Evolutionary conservation across 2,888 invertebrate genomes (phyloP).

Genomic region (Patella pellucida): DNA sequence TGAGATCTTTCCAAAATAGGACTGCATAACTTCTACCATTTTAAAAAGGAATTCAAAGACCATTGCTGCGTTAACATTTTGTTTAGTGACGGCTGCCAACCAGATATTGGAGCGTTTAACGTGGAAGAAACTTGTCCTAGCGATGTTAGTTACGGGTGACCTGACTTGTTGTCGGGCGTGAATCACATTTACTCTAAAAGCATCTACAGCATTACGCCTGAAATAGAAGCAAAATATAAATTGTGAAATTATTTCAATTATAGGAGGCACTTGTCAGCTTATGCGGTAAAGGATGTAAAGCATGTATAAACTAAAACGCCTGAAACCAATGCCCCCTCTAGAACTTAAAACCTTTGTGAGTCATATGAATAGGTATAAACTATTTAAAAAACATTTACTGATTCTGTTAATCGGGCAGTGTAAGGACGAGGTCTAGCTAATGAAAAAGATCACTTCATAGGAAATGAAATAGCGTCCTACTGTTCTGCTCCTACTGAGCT

Average conservation of each 20-base stretch:
- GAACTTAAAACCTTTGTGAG: too few relatives aligned
- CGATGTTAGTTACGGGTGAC: slow-evolving; percentile 99
- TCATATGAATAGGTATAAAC: too few relatives aligned
- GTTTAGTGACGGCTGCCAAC: slow-evolving; percentile 99
- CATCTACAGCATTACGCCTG: slow-evolving; percentile 96
- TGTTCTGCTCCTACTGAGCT: too few relatives aligned
- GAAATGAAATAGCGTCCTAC: too few relatives aligned
- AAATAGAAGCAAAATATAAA: slow-evolving; percentile 34
- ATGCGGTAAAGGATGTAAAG: too few relatives aligned
- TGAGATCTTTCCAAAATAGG: slow-evolving; percentile 99
- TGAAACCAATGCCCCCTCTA: too few relatives aligned
- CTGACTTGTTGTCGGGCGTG: slow-evolving; percentile 96
- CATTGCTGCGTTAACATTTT: slow-evolving; percentile 99
- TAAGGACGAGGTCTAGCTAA: too few relatives aligned
- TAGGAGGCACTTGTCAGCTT: too few relatives aligned
- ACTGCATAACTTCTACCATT: slow-evolving; percentile 94
- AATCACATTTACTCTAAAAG: slow-evolving; percentile 99
- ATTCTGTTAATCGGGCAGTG: too few relatives aligned
- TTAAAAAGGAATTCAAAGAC: slow-evolving; percentile 98
- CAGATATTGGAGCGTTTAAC: slow-evolving; percentile 99
- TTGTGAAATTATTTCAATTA: background rate
- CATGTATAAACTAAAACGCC: too few relatives aligned
- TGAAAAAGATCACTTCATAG: too few relatives aligned
- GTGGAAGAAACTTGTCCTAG: slow-evolving; percentile 98
- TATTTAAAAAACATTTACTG: too few relatives aligned